A percentile compares a stretch with the other conserved stretches of the same genome.
These are phyloP conservation scores for Chlorops oryzae DNA, from an alignment of 1,140 invertebrate species.

Conservation along the genomic window DNA sequence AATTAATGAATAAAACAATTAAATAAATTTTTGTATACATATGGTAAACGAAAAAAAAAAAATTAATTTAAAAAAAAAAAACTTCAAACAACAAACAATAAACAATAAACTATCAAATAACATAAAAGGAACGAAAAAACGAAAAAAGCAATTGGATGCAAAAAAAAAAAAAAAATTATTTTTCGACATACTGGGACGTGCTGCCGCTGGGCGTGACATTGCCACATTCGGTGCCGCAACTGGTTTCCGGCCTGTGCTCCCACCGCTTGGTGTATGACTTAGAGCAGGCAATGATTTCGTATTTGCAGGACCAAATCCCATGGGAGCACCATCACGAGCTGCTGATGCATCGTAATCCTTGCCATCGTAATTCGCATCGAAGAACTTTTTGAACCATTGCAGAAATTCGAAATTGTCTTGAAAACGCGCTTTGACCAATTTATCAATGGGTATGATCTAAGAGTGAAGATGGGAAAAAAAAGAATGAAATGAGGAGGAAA, in stretches of 20 bases:
- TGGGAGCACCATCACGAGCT: constrained; percentile 73
- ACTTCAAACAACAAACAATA: constrained; percentile 3
- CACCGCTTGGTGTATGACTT: constrained; percentile 49
- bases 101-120: background rate
- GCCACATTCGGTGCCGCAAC: constrained; percentile 38
- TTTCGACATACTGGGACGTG: constrained; percentile 57
- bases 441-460: constrained; percentile 83
- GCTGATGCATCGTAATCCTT: constrained; percentile 84
- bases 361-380: constrained; percentile 95
- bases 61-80: background rate
- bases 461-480: constrained; percentile 50
- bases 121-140: constrained; percentile 13
- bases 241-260: constrained; percentile 47
- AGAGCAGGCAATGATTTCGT: constrained; percentile 47
- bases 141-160: constrained; percentile 17
- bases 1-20: too few species aligned
- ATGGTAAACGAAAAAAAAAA: too few species aligned
- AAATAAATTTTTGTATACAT: too few species aligned
- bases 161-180: constrained; percentile 44
- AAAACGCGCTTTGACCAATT: constrained; percentile 88
- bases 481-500: constrained; percentile 40
- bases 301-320: constrained; percentile 60
- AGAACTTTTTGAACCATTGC: constrained; percentile 99
- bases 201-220: constrained; percentile 50
- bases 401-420: constrained; percentile 99